These are phyloP conservation scores for Microplitis manilae DNA, from an alignment of 2,888 invertebrate species.

Conservation along the genomic window DNA sequence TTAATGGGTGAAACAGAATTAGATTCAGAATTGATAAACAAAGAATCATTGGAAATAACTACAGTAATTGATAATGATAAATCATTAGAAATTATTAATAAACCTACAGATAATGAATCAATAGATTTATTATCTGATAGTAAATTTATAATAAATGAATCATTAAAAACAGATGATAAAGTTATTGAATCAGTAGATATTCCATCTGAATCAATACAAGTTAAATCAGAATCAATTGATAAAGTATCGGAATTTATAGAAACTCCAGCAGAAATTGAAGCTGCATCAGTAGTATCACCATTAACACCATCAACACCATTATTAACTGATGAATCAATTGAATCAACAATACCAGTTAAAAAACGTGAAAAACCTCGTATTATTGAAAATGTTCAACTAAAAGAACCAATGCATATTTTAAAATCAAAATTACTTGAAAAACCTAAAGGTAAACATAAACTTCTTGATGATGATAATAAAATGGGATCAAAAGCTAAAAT, in stretches of 20 bases:
- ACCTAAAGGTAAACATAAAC: constrained; percentile 64
- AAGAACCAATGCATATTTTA: constrained; percentile 66
- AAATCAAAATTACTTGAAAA: constrained; percentile 66
- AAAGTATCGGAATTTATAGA: neutral
- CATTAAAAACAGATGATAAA: neutral
- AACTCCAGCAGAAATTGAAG: neutral
- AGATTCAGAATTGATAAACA: neutral
- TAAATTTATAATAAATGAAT: constrained; percentile 37
- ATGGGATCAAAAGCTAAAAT: constrained; percentile 59
- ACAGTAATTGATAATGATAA: constrained; percentile 47
- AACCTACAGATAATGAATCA: constrained; percentile 27
- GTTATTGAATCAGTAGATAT: constrained; percentile 22
- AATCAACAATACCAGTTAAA: constrained; percentile 63
- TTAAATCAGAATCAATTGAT: neutral
- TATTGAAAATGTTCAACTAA: constrained; percentile 66
- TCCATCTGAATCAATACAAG: neutral
- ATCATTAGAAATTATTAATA: neutral
- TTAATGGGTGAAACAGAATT: neutral
- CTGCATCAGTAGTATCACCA: neutral
- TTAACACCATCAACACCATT: constrained; percentile 50
- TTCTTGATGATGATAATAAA: constrained; percentile 60
- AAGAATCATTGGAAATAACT: constrained; percentile 45
- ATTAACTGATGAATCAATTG: constrained; percentile 49
- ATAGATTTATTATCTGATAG: constrained; percentile 14
- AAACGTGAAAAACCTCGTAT: constrained; percentile 70